Percentiles rank a stretch among this genome's conserved stretches.
These are phyloP conservation scores for Trachelus troglodyta DNA, from an alignment of 2,888 invertebrate species.

Conservation along the genomic window DNA sequence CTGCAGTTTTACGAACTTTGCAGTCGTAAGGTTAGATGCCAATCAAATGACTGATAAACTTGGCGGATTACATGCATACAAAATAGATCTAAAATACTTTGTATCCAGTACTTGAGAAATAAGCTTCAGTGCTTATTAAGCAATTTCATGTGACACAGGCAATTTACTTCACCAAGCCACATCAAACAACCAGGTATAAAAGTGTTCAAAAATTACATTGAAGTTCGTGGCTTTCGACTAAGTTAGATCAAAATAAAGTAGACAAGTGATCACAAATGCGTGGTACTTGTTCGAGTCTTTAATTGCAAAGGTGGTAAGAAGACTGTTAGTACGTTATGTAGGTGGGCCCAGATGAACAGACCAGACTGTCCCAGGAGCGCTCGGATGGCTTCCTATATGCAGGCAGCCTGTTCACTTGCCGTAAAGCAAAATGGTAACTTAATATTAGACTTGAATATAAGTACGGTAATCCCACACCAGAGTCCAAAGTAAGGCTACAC, in stretches of 20 bases:
- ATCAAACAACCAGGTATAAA: background rate
- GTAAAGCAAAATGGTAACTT: slow-evolving; percentile 66
- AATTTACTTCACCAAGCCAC: background rate
- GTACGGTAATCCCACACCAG: slow-evolving; percentile 65
- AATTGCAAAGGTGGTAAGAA: background rate
- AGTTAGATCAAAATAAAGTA: background rate
- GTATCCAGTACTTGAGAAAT: background rate
- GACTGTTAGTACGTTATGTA: slow-evolving; percentile 32
- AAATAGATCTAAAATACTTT: background rate
- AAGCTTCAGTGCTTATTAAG: background rate
- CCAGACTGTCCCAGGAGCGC: slow-evolving; percentile 61
- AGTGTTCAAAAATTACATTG: background rate
- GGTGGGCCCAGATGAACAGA: slow-evolving; percentile 56
- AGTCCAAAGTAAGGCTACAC: slow-evolving; percentile 64
- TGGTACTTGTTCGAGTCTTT: background rate
- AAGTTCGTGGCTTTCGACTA: background rate
- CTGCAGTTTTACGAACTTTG: background rate
- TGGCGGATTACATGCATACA: background rate
- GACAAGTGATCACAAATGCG: background rate
- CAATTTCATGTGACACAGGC: too few relatives aligned
- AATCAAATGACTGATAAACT: background rate
- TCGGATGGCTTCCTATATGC: slow-evolving; percentile 67
- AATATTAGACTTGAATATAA: slow-evolving; percentile 65
- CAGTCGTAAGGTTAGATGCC: background rate
- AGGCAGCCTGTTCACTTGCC: slow-evolving; percentile 66